Conservation (phyloP, 2,797 vertebrate species). For the Tokudaia tokunoshimensis region DNA sequence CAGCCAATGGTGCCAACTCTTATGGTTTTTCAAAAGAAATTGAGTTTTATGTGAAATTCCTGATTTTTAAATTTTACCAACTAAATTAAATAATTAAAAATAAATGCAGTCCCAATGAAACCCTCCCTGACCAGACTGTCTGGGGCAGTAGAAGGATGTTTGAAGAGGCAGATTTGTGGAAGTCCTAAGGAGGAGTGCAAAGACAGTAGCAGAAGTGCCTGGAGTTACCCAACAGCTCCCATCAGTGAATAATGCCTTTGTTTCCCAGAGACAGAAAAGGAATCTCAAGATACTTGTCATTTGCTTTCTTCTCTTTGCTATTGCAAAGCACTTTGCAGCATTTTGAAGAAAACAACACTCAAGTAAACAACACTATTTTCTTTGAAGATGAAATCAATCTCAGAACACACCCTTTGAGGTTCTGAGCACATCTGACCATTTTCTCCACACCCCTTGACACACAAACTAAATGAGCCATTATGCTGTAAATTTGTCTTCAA, state of each 20-base stretch:
- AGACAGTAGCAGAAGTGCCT: not conserved
- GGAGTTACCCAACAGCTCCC: slow-evolving; percentile 30
- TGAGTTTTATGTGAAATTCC: slow-evolving; percentile 73
- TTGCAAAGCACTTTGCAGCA: slow-evolving; percentile 70
- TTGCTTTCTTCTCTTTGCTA: slow-evolving; percentile 75
- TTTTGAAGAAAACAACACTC: slow-evolving; percentile 67
- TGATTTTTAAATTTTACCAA: slow-evolving; percentile 76
- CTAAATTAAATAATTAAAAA: slow-evolving; percentile 46
- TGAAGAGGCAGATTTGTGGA: not conserved
- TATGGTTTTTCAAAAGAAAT: slow-evolving; percentile 68
- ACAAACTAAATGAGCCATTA: not conserved
- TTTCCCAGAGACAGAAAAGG: slow-evolving; percentile 69
- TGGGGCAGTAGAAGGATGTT: not conserved
- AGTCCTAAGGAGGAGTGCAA: not conserved
- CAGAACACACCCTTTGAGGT: not conserved
- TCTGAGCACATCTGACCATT: not conserved
- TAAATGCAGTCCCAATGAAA: not conserved
- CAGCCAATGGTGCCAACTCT: slow-evolving; percentile 58
- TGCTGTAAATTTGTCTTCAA: not conserved
- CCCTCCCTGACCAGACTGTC: not conserved
- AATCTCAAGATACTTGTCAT: slow-evolving; percentile 70
- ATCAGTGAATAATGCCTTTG: slow-evolving; percentile 59
- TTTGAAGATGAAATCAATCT: slow-evolving; percentile 73
- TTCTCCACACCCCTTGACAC: not conserved
- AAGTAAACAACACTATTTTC: slow-evolving; percentile 68